These are phyloP conservation scores for Diploscapter pachys DNA, from an alignment of 1,140 invertebrate species.

Conservation along the genomic window DNA sequence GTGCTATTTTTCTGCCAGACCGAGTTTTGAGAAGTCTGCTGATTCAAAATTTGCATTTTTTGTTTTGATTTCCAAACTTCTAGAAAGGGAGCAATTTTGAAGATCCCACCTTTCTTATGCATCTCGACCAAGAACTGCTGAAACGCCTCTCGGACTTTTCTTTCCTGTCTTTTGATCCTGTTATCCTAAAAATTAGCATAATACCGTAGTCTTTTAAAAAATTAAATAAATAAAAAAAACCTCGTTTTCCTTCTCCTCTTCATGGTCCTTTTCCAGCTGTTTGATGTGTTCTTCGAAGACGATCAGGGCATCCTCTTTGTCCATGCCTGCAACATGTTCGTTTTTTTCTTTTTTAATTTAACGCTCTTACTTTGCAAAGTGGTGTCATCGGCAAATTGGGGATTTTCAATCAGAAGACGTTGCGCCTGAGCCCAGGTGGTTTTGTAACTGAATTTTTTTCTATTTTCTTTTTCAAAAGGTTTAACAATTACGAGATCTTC, in stretches of 20 bases:
- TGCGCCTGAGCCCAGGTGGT: slow-evolving; percentile 98
- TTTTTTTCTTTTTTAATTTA: not conserved
- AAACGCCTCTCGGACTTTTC: slow-evolving; percentile 71
- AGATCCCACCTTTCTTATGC: slow-evolving; percentile 33
- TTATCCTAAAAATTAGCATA: slow-evolving; percentile 89
- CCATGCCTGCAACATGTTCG: slow-evolving; percentile 72
- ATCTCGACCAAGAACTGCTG: slow-evolving; percentile 49
- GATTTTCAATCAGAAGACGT: slow-evolving; percentile 85
- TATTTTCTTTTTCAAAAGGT: too few species aligned
- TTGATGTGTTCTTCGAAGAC: slow-evolving; percentile 94
- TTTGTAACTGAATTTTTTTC: slow-evolving; percentile 63
- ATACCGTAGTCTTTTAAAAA: slow-evolving; percentile 74
- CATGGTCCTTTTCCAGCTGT: slow-evolving; percentile 63
- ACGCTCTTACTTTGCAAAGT: slow-evolving; percentile 72
- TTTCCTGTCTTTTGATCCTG: slow-evolving; percentile 67
- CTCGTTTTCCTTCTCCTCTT: slow-evolving; percentile 84
- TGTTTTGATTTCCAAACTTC: too few species aligned
- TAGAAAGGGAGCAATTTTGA: too few species aligned
- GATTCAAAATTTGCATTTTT: too few species aligned
- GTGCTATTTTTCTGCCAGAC: too few species aligned
- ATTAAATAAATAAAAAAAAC: not conserved
- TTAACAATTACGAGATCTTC: slow-evolving; percentile 68
- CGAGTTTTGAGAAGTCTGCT: too few species aligned
- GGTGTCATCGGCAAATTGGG: slow-evolving; percentile 87
- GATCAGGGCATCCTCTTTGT: slow-evolving; percentile 89